Base-by-base conservation (phyloP, 2,113 vertebrate genomes). In the Capreolus pygargus region DNA sequence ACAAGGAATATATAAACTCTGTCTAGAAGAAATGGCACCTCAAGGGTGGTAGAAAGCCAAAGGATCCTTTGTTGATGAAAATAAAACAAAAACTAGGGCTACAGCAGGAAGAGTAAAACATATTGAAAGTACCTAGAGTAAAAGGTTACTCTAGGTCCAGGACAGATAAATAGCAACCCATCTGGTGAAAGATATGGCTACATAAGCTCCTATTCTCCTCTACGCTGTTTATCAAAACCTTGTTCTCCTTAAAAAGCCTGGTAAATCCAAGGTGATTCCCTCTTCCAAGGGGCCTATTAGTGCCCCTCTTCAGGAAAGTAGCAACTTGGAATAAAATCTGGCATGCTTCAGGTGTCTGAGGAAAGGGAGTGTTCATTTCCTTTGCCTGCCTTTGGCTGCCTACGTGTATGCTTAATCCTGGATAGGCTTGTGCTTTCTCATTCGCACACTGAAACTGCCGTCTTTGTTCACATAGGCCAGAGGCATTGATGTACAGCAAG, bases 401-500 rank as follows among this genome's bases (percentile, higher is more conserved):
- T 67, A 97, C 97, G 97, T n/a, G 21, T 5, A 3, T 36, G 0
- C 1, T 23, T 21, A 3, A 3, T 36, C 39, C 2, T 30, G 23
- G 60, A 19, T 19, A n/a, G 52, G 19, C 61, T 78, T 33, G 28
- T 47, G 1, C 33, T 1, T 13, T 78, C 17, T 17, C 9, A 3
- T 25, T 60, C 25, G 36, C 21, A 2, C 23, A 47, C 23, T 97
- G 13, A 97, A n/a, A 8, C 9, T 10, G 11, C 55, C 7, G 0
- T 93, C 15, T 94, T 11, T 89, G 21, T 45, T n/a, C 13, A 52
- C 21, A 1, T 30, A 99, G 99, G 99, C 99, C 70, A 97, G 99
- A 97, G 99, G 99, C 33, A 99, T 99, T 21, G 98, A 99, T 33
- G 99, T 99, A 9, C 99, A 99, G 55, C 99, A 99, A 76, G 99